phyloP scores from a whole-genome alignment of 1,140 invertebrate genomes.

The Trichonephila clavata region DNA sequence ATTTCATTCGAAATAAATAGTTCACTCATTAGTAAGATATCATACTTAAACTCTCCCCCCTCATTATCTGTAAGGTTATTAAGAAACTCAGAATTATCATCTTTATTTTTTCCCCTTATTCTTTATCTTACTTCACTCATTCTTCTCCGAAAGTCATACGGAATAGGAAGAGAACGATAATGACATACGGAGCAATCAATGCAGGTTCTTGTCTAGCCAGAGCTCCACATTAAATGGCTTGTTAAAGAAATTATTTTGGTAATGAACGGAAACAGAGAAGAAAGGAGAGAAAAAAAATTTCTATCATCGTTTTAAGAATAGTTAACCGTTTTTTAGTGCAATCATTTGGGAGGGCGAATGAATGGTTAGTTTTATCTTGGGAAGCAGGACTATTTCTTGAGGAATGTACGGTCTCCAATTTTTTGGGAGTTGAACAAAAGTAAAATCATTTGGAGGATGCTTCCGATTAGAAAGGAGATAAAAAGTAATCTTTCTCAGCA shows the following conservation, averaged over 20 bases:
- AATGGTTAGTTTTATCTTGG: conserved; percentile 15
- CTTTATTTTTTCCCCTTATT: neutral
- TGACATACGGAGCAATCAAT: conserved; percentile 17
- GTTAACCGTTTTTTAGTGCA: conserved; percentile 30
- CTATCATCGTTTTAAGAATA: conserved; percentile 29
- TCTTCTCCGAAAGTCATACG: neutral
- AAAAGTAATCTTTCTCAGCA: conserved; percentile 39
- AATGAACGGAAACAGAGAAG: conserved; percentile 28
- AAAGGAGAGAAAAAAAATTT: neutral
- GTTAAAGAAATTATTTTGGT: conserved; percentile 40
- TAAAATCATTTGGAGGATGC: conserved; percentile 32
- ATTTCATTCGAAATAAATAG: neutral
- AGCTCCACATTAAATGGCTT: conserved; percentile 20
- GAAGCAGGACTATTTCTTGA: neutral
- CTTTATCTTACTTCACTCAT: neutral
- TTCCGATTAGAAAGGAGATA: conserved; percentile 8
- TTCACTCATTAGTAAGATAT: conserved; percentile 54
- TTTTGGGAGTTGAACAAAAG: neutral
- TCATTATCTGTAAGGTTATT: conserved; percentile 44
- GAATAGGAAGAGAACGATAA: neutral
- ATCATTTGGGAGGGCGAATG: conserved; percentile 6
- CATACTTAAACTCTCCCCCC: conserved; percentile 1
- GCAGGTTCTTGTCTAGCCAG: neutral
- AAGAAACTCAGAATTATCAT: conserved; percentile 34
- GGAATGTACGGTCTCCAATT: neutral